Base-by-base conservation (phyloP, 2,113 vertebrate genomes). In the Strigops habroptila region DNA sequence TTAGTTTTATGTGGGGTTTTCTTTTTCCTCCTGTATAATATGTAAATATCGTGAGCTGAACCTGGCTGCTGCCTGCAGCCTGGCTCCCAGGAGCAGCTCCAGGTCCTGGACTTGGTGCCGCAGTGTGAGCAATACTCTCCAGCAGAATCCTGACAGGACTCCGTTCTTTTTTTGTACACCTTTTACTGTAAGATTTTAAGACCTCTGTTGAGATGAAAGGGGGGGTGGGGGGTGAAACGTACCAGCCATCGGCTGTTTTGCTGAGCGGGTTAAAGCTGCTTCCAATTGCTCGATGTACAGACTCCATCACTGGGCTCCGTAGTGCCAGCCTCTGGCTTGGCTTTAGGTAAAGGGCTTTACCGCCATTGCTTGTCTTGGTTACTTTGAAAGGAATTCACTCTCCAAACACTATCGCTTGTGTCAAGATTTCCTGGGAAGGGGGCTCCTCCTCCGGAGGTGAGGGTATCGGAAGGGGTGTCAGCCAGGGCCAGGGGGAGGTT, bases 21-120 rank as follows among this genome's bases (percentile, higher is more conserved):
- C 97, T 97, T 98, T 98, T 88, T 97, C 63, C 96, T 98, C 96
- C 97, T 99, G 98, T 99, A 99, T 99, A 97, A 98, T 98, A 98
- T 99, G 99, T 99, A 99, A 99, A 99, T 99, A 99, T 96, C 37
- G 97, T 35, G 97, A 97, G 98, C 97, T 97, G 96, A 95, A 88
- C 96, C 96, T 88, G 96, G 96, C 96, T 97, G 95, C 88, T 1
- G 48, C 82, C 92, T 49, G 96, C 96, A 95, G 94, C 95, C 97
- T 95, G 95, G 91, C 84, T 97, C 86, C 84, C 93, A 95, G 95
- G 95, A 97, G 95, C 97, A 91, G 95, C 79, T 80, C 94, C 94
- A 95, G 84, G 95, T 92, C 95, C 87, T 91, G 84, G 86, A 90
- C 96, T 83, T 93, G 97, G 97, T 86, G 96, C 97, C 79, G 69